These are phyloP conservation scores for Lochmaea crataegi DNA, from an alignment of 2,888 invertebrate genomes.

Conservation along the genomic window DNA sequence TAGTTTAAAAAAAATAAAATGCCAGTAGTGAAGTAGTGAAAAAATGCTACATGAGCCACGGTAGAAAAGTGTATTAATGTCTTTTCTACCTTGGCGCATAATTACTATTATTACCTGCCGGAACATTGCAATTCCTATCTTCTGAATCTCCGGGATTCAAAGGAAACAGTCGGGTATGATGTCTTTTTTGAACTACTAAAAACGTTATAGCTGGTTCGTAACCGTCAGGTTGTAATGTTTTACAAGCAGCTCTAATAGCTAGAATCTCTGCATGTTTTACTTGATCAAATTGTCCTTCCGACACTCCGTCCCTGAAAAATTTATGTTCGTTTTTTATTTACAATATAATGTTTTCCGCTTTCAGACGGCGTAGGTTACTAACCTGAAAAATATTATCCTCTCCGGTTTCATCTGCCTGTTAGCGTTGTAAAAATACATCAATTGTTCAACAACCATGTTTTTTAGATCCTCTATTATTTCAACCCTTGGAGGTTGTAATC, in stretches of 20 bases:
- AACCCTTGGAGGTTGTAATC: conserved; percentile 78
- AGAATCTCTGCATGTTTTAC: conserved; percentile 74
- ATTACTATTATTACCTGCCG: conserved; percentile 70
- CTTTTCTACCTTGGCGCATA: too few species aligned
- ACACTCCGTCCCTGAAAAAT: conserved; percentile 89
- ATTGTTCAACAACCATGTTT: conserved; percentile 68
- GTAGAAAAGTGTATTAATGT: too few species aligned
- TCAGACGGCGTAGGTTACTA: conserved; percentile 67
- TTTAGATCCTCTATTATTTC: conserved; percentile 83
- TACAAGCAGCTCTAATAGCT: conserved; percentile 80
- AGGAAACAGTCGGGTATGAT: conserved; percentile 84
- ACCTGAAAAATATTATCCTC: conserved; percentile 82
- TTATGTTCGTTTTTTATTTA: neutral
- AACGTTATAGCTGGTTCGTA: conserved; percentile 87
- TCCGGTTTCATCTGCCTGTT: conserved; percentile 67
- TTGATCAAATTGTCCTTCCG: conserved; percentile 84
- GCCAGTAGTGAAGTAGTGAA: too few species aligned
- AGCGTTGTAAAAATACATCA: conserved; percentile 69
- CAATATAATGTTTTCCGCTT: too few species aligned
- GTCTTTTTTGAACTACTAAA: conserved; percentile 95
- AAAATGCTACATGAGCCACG: too few species aligned
- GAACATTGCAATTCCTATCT: conserved; percentile 73
- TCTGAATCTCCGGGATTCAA: conserved; percentile 60
- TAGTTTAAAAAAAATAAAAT: too few species aligned
- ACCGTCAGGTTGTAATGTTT: conserved; percentile 57